Conservation (phyloP, 2,797 vertebrate species). For the Cercopithecus mitis region DNA sequence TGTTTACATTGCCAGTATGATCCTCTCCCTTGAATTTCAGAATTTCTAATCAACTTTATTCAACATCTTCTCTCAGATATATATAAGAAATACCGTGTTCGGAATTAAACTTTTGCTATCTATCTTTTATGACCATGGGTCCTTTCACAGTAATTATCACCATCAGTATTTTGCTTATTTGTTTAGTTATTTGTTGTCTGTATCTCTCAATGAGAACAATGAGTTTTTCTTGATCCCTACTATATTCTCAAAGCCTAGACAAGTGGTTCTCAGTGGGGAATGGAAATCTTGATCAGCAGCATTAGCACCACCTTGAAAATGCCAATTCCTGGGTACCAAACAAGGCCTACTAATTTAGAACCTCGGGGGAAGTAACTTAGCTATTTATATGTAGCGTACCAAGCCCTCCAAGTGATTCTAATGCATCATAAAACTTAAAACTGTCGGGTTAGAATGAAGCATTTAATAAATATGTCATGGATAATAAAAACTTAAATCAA, state of each 20-base stretch:
- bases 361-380: neutral
- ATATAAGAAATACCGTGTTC: neutral
- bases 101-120: neutral
- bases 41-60: neutral
- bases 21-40: neutral
- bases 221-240: neutral
- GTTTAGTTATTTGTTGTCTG: neutral
- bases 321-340: neutral
- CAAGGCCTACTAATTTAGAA: neutral
- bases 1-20: neutral
- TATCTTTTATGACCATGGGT: neutral
- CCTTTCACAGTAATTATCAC: neutral
- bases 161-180: neutral
- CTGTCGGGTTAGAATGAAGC: neutral
- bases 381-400: neutral
- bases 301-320: neutral
- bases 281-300: neutral
- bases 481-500: neutral
- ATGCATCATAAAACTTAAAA: neutral
- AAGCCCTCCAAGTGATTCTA: neutral
- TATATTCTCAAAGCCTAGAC: neutral
- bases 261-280: neutral
- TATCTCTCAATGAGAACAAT: neutral
- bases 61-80: neutral
- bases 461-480: neutral